Evolutionary conservation across 2,113 vertebrate species (phyloP).

Genomic region (Thamnophis sirtalis): DNA sequence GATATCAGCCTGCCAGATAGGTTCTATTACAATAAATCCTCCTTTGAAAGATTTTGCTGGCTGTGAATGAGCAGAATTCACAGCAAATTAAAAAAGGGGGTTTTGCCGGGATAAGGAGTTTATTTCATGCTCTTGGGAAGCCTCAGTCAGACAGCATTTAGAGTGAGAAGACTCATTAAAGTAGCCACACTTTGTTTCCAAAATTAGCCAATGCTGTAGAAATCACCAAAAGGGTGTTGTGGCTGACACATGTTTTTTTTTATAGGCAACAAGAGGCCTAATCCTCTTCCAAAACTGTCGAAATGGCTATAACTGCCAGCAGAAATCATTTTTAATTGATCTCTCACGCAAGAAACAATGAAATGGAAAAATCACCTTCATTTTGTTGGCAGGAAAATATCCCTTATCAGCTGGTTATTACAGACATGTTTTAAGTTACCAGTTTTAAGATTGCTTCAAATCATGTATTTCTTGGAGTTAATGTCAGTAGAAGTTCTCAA

Average conservation of each 20-base stretch:
- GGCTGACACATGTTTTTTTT: neutral
- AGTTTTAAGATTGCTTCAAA: neutral
- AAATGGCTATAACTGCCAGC: neutral
- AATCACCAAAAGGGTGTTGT: neutral
- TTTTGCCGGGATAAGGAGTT: too few species aligned
- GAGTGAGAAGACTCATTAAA: neutral
- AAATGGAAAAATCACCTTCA: neutral
- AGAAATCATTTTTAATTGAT: neutral
- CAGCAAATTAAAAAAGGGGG: too few species aligned
- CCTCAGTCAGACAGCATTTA: neutral
- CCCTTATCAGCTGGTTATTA: neutral
- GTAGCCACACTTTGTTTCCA: neutral
- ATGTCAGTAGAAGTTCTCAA: neutral
- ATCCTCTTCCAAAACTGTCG: neutral
- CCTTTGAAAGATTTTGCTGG: too few species aligned
- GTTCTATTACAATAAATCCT: too few species aligned
- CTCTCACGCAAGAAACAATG: neutral
- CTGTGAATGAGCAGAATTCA: too few species aligned
- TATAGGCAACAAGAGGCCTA: neutral
- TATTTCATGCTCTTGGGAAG: too few species aligned
- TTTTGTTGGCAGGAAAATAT: neutral
- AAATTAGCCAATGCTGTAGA: neutral
- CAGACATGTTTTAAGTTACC: neutral
- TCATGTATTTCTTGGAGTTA: neutral
- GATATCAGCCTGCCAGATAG: too few species aligned